Base-by-base conservation (phyloP, 2,888 invertebrate species). In the Micropterix aruncella region DNA sequence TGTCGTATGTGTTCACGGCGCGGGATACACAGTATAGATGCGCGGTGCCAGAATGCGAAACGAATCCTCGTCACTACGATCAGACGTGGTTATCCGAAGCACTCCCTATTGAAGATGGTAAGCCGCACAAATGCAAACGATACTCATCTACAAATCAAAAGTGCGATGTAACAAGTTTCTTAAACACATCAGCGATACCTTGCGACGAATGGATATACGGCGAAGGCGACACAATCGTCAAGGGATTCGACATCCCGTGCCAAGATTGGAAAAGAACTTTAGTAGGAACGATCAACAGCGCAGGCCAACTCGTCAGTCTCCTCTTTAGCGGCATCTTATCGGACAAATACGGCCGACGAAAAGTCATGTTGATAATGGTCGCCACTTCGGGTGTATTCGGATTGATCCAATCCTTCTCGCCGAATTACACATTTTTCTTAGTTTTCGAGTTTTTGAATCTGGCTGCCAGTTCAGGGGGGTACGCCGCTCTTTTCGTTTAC, bases 211-310 rank as follows among this genome's bases (percentile, higher is more conserved):
- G 46, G 46, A 36, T 49, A 1, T 44, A 49, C 19, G 47, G 46
- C 2, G 38, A 40, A 18, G 49, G 49, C 16, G 47, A 49, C 5
- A 47, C 49, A 2, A 47, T 49, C 16, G 46, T 49, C 7, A 42
- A 42, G 37, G 49, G 46, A 44, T 75, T 70, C 56, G 55, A 60
- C 47, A 56, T 76, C 5, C 65, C 69, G 19, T 76, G 76, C 51
- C 63, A 67, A 16, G 60, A 70, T 51, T 80, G 79, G 79, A 76
- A 74, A 56, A 56, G 79, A 44, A 67, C 77, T 2, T 52, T 80
- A 50, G 73, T 79, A 16, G 80, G 80, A 7, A 77, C 79, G 14
- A 59, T 77, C 3, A 75, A 77, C 52, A 76, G 73, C 52, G 54
- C 74, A 44, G 78, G 77, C 16, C 75, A 76, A 53, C 74, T 78